Evolutionary conservation across 2,113 vertebrate species (phyloP).

Genomic region (Prionailurus bengalensis): DNA sequence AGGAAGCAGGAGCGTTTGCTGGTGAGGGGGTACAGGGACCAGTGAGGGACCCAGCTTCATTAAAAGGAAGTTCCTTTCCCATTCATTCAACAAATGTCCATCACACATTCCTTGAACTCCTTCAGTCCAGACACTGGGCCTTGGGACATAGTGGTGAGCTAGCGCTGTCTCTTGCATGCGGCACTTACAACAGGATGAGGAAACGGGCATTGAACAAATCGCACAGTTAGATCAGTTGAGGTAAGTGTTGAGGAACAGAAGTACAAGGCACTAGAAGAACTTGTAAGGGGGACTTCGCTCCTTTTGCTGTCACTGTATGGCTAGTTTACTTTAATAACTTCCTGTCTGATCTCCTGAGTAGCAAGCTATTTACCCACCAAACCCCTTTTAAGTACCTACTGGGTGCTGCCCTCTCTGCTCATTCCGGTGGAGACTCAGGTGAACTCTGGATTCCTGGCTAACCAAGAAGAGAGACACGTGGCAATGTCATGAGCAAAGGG

Average conservation of each 20-base stretch:
- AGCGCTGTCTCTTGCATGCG: background rate
- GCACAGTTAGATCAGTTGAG: background rate
- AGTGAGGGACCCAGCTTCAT: background rate
- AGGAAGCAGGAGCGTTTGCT: background rate
- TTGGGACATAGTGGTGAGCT: background rate
- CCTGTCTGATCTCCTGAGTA: background rate
- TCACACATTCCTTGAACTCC: background rate
- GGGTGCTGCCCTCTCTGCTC: background rate
- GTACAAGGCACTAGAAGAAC: background rate
- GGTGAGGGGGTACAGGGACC: no score
- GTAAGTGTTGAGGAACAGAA: background rate
- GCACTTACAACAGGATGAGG: background rate
- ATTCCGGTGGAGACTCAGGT: background rate
- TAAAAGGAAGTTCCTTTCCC: background rate
- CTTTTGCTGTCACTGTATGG: background rate
- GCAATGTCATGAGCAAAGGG: background rate
- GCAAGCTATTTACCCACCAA: constrained; percentile 3
- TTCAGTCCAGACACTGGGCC: background rate
- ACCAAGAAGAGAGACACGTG: background rate
- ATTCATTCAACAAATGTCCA: background rate
- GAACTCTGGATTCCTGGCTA: constrained; percentile 37
- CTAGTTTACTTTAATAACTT: constrained; percentile 22
- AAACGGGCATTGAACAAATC: background rate
- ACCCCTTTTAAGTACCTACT: background rate
- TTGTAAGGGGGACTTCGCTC: background rate